These are phyloP conservation scores for Conomelus anceps DNA, from an alignment of 2,888 invertebrate species.

Conservation along the genomic window DNA sequence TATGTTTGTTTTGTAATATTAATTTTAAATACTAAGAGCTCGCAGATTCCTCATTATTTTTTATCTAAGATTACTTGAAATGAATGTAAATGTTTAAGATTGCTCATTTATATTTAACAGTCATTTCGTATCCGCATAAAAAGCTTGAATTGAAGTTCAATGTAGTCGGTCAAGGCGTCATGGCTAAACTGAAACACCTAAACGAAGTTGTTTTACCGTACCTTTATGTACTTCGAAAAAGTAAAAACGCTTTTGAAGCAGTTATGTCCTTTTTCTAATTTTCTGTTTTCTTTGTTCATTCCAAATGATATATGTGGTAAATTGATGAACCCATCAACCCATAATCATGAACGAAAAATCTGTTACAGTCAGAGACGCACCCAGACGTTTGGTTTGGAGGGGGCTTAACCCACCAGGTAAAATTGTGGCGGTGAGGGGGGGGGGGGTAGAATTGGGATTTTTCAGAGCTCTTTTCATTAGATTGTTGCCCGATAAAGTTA, in stretches of 20 bases:
- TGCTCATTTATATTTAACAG: not conserved
- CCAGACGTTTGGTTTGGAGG: no score
- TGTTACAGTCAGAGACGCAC: no score
- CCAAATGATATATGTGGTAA: not conserved
- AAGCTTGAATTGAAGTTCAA: not conserved
- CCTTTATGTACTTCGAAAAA: not conserved
- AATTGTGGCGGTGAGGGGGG: no score
- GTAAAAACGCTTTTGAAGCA: not conserved
- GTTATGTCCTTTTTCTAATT: not conserved
- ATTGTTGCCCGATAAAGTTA: no score
- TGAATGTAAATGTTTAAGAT: not conserved
- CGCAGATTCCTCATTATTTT: not conserved
- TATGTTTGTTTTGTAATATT: not conserved
- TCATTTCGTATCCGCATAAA: not conserved
- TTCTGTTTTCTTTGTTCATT: not conserved
- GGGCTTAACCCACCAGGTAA: no score
- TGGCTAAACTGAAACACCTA: not conserved
- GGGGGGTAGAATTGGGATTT: no score
- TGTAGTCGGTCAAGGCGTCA: not conserved
- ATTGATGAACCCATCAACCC: no score
- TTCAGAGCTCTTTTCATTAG: no score
- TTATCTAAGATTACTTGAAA: not conserved
- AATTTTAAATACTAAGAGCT: not conserved
- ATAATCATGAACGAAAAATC: no score
- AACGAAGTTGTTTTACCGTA: not conserved